A percentile compares a stretch with the other conserved stretches of the same genome.
These are phyloP conservation scores for Clinocottus analis DNA, from an alignment of 2,113 vertebrate genomes.

Conservation along the genomic window DNA sequence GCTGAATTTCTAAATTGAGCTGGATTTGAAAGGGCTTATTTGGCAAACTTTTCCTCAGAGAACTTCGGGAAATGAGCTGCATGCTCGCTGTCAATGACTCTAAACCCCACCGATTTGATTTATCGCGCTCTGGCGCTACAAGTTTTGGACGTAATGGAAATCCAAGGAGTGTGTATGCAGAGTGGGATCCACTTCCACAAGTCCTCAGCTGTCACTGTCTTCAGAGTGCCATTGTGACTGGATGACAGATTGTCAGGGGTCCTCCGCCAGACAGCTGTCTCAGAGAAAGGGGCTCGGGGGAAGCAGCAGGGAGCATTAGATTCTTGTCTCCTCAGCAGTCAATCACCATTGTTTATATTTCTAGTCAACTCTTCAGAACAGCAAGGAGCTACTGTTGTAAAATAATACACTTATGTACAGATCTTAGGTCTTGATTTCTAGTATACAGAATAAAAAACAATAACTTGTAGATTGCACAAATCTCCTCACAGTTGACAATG, in stretches of 20 bases:
- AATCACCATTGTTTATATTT: constrained; percentile 75
- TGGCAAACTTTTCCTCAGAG: constrained; percentile 58
- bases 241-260: constrained; percentile 77
- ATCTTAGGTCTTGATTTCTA: not conserved
- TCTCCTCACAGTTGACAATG: no score
- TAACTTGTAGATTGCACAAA: no score
- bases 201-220: constrained; percentile 80
- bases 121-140: constrained; percentile 49
- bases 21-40: constrained; percentile 46
- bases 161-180: constrained; percentile 72
- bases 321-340: constrained; percentile 75
- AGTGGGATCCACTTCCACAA: constrained; percentile 69
- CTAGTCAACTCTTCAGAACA: constrained; percentile 48
- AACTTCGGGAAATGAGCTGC: constrained; percentile 55
- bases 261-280: constrained; percentile 77
- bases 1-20: constrained; percentile 48
- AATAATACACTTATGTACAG: constrained; percentile 2
- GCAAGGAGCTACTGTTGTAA: constrained; percentile 14
- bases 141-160: constrained; percentile 75
- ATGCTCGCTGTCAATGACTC: constrained; percentile 50
- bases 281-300: constrained; percentile 65
- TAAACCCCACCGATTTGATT: constrained; percentile 71
- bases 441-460: no score
- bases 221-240: constrained; percentile 72
- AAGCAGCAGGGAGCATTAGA: constrained; percentile 58